Percentiles rank a stretch among this genome's conserved stretches.
phyloP scores from a whole-genome alignment of 2,113 vertebrate species.

The Tenrec ecaudatus region DNA sequence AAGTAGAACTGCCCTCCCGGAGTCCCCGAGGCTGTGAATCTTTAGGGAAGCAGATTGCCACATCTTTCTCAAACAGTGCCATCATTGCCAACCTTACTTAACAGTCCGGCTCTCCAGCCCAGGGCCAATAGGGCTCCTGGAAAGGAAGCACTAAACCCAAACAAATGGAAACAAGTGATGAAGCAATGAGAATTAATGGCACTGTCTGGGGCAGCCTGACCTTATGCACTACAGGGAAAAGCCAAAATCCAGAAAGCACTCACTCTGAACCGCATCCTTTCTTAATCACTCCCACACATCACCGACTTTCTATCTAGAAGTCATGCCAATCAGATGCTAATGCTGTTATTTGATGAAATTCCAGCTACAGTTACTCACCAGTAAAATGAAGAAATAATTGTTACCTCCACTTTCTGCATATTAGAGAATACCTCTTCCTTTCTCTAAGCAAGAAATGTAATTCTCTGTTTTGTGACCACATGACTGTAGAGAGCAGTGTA shows the following conservation, averaged over 20 bases:
- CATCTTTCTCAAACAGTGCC: not conserved
- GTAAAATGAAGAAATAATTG: conserved; percentile 13
- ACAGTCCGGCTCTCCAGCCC: not conserved
- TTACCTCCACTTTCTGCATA: not conserved
- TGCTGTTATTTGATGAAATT: conserved; percentile 19
- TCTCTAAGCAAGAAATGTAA: conserved; percentile 6
- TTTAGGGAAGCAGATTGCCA: not conserved
- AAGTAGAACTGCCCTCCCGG: not conserved
- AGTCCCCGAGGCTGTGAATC: not conserved
- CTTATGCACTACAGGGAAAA: not conserved
- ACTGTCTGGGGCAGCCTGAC: not conserved
- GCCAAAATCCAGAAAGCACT: not conserved
- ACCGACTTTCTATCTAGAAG: not conserved
- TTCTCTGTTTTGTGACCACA: conserved; percentile 24
- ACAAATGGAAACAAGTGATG: not conserved
- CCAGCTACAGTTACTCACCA: not conserved
- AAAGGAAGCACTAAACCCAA: not conserved
- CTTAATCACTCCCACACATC: not conserved
- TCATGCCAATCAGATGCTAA: not conserved
- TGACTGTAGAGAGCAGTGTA: not conserved
- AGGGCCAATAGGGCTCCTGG: not conserved
- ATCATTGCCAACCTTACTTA: not conserved
- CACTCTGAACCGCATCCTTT: not conserved
- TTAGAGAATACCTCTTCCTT: not conserved
- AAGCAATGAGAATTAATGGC: not conserved